These are phyloP conservation scores for Onthophagus sagittarius DNA, from an alignment of 2,888 invertebrate genomes.

Conservation along the genomic window DNA sequence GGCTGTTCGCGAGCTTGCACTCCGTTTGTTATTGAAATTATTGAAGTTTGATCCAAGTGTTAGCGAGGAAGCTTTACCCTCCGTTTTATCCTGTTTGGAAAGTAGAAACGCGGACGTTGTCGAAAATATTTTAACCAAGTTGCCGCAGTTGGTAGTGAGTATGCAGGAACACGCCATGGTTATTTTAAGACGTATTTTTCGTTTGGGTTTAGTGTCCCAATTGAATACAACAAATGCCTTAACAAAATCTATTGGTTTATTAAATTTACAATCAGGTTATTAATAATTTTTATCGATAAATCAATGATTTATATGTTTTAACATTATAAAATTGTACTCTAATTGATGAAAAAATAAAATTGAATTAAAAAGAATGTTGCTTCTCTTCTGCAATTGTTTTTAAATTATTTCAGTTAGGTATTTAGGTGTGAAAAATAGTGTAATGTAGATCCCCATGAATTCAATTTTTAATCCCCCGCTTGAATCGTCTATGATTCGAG, in stretches of 20 bases:
- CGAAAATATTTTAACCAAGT: slow-evolving; percentile 71
- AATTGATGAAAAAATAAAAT: too few relatives aligned
- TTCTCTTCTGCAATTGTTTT: background rate
- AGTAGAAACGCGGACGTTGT: slow-evolving; percentile 76
- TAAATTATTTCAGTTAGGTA: background rate
- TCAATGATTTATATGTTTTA: too few relatives aligned
- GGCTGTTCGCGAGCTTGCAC: slow-evolving; percentile 63
- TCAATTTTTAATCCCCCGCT: too few relatives aligned
- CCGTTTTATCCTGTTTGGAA: slow-evolving; percentile 78
- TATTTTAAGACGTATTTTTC: slow-evolving; percentile 76
- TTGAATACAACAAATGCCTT: slow-evolving; percentile 74
- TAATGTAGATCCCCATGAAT: too few relatives aligned
- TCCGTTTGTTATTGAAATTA: slow-evolving; percentile 67
- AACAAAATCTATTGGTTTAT: slow-evolving; percentile 72
- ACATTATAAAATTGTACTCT: too few relatives aligned
- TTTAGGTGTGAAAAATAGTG: too few relatives aligned
- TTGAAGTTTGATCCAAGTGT: slow-evolving; percentile 59
- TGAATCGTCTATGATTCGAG: too few relatives aligned
- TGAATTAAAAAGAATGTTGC: too few relatives aligned
- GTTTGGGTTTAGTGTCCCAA: slow-evolving; percentile 74
- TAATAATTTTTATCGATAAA: slow-evolving; percentile 41
- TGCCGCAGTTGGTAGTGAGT: slow-evolving; percentile 79
- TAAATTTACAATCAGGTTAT: slow-evolving; percentile 81
- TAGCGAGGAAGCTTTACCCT: slow-evolving; percentile 64
- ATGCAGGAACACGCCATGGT: slow-evolving; percentile 81